phyloP scores from a whole-genome alignment of 35 echinoderm and acorn worm species.

The Hemicentrotus pulcherrimus region DNA sequence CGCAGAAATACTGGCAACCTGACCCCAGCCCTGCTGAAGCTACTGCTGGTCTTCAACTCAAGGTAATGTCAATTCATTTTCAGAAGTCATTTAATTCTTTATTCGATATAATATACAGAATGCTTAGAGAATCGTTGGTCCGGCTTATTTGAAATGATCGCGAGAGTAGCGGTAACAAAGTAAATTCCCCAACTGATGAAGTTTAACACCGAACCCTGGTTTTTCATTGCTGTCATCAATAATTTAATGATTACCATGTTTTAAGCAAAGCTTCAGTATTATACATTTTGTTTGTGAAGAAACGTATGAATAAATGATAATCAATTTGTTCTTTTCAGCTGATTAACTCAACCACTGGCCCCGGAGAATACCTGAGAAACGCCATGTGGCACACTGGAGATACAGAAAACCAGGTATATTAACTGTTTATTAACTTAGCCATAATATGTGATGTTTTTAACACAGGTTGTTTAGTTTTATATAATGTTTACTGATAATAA shows the following conservation, averaged over 20 bases:
- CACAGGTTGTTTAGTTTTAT: too few species aligned
- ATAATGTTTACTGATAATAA: too few species aligned
- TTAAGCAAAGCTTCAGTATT: background rate
- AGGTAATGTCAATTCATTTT: conserved; percentile 54
- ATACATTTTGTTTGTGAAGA: background rate
- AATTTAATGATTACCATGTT: background rate
- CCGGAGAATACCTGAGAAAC: conserved; percentile 93
- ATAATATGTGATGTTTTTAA: too few species aligned
- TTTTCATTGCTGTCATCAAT: background rate
- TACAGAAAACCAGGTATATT: conserved; percentile 80
- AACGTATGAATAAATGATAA: background rate
- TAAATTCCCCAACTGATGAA: too few species aligned
- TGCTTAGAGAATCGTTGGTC: background rate
- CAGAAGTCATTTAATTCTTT: background rate
- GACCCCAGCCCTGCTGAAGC: conserved; percentile 72
- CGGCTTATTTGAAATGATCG: background rate
- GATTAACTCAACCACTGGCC: conserved; percentile 93
- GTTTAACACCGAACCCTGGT: too few species aligned
- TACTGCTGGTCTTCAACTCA: conserved; percentile 90
- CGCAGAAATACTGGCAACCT: conserved; percentile 81
- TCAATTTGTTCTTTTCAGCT: conserved; percentile 58
- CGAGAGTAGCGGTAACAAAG: background rate
- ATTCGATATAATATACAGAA: background rate
- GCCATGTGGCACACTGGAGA: conserved; percentile 99
- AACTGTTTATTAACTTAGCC: too few species aligned